Evolutionary conservation across 2,888 invertebrate genomes (phyloP).

Genomic region (Netelia virgata): DNA sequence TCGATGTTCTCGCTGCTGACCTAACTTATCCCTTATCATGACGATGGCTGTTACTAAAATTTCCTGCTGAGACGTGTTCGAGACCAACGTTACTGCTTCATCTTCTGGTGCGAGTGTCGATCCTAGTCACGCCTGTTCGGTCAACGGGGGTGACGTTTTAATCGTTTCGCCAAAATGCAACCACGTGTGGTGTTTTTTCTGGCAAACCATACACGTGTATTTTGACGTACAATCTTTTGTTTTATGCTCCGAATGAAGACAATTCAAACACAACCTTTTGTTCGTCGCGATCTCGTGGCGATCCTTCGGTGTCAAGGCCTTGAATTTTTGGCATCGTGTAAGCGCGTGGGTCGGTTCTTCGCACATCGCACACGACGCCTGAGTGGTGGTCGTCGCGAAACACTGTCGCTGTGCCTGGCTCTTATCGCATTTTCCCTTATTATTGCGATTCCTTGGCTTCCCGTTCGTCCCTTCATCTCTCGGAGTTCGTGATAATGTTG

Average conservation of each 20-base stretch:
- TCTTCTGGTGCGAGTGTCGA: not conserved
- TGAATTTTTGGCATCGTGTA: not conserved
- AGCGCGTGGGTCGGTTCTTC: not conserved
- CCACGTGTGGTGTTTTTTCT: slow-evolving; percentile 30
- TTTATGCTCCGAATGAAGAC: not conserved
- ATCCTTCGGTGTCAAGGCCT: not conserved
- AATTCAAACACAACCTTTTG: slow-evolving; percentile 4
- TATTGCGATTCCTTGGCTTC: not conserved
- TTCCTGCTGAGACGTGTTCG: not conserved
- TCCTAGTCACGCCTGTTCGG: not conserved
- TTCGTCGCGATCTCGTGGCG: not conserved
- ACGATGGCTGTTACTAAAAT: not conserved
- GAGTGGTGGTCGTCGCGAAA: not conserved
- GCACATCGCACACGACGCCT: not conserved
- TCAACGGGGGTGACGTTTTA: not conserved
- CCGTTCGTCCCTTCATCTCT: not conserved
- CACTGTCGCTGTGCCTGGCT: not conserved
- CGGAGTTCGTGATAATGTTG: not conserved
- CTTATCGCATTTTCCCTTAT: not conserved
- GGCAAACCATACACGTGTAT: slow-evolving; percentile 2
- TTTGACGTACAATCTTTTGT: not conserved
- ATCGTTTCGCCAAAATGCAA: not conserved
- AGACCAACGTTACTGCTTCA: not conserved
- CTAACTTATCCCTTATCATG: not conserved
- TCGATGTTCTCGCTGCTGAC: not conserved